Conservation (phyloP, 2,113 vertebrate species). For the Brienomyrus brachyistius region DNA sequence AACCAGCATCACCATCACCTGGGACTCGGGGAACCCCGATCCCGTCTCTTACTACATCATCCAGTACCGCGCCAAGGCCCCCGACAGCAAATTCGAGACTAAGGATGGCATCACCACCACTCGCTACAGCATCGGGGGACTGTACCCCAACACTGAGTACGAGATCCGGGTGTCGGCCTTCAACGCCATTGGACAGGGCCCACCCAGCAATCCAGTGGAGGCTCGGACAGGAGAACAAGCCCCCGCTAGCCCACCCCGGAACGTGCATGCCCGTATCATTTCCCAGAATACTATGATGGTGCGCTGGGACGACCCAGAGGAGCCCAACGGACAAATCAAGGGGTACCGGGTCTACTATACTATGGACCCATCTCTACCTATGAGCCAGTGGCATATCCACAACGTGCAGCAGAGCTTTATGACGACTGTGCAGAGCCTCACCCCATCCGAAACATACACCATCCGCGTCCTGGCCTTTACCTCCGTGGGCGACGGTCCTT, state of each 20-base stretch:
- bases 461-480: conserved; percentile 93
- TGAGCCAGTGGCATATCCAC: conserved; percentile 92
- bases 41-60: conserved; percentile 94
- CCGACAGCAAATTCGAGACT: conserved; percentile 88
- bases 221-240: conserved; percentile 92
- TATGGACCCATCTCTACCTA: conserved; percentile 81
- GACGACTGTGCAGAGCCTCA: conserved; percentile 84
- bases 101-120: conserved; percentile 97
- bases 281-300: conserved; percentile 88
- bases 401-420: conserved; percentile 91
- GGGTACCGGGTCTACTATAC: conserved; percentile 94
- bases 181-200: conserved; percentile 93
- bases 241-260: conserved; percentile 84
- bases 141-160: conserved; percentile 95
- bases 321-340: conserved; percentile 90
- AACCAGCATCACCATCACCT: conserved; percentile 95
- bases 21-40: conserved; percentile 96
- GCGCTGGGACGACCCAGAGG: conserved; percentile 95
- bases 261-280: conserved; percentile 87
- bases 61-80: conserved; percentile 90
- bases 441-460: conserved; percentile 84
- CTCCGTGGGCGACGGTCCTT: conserved; percentile 90
- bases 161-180: conserved; percentile 92
- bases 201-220: conserved; percentile 80
- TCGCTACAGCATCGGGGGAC: conserved; percentile 92